phyloP scores from a whole-genome alignment of 2,113 vertebrate genomes.

The Cynoglossus semilaevis region DNA sequence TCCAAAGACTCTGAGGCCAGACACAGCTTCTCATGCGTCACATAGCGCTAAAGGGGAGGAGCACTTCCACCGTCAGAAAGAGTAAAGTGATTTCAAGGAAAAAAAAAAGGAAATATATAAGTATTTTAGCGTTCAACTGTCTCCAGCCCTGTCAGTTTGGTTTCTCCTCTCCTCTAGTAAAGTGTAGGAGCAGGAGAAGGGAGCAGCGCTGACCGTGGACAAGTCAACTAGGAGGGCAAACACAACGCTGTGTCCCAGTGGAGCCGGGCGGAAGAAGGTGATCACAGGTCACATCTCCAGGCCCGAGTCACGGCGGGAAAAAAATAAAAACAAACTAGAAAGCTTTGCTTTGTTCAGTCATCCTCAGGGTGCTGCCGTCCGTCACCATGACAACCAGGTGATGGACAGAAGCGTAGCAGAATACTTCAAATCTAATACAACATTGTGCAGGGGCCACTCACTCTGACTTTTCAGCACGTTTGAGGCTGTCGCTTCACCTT shows the following conservation, averaged over 20 bases:
- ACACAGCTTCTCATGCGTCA: slow-evolving; percentile 23
- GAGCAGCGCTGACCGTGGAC: slow-evolving; percentile 43
- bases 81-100: slow-evolving; percentile 32
- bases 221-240: slow-evolving; percentile 28
- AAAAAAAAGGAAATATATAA: slow-evolving; percentile 38
- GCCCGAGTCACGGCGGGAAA: slow-evolving; percentile 24
- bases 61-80: slow-evolving; percentile 38
- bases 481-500: slow-evolving; percentile 22
- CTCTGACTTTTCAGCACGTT: background rate
- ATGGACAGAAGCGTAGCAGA: slow-evolving; percentile 10
- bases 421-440: slow-evolving; percentile 20
- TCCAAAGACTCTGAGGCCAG: slow-evolving; percentile 30
- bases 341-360: slow-evolving; percentile 41
- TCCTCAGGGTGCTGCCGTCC: slow-evolving; percentile 6
- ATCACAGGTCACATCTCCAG: slow-evolving; percentile 23
- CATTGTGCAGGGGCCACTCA: slow-evolving; percentile 16
- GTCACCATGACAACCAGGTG: slow-evolving; percentile 8
- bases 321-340: slow-evolving; percentile 6
- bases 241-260: slow-evolving; percentile 50
- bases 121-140: slow-evolving; percentile 20
- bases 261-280: slow-evolving; percentile 50
- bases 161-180: slow-evolving; percentile 37
- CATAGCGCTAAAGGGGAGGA: background rate
- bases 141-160: slow-evolving; percentile 39
- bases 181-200: slow-evolving; percentile 34